phyloP scores from a whole-genome alignment of 2,797 vertebrate genomes.

The Myripristis murdjan region DNA sequence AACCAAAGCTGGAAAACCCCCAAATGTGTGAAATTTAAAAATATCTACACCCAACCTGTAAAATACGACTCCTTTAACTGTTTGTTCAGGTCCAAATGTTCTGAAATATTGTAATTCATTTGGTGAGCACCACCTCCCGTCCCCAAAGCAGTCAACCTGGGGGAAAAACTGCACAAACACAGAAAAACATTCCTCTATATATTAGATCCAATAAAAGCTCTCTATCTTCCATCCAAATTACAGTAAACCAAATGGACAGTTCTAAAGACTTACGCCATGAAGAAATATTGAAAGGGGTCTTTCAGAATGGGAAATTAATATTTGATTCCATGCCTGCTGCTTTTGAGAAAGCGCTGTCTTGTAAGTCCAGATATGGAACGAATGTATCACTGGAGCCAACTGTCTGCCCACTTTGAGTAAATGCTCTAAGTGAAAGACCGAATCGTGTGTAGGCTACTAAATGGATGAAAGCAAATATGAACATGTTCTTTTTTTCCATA shows the following conservation, averaged over 20 bases:
- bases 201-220: conserved; percentile 17
- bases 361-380: conserved; percentile 34
- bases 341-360: conserved; percentile 51
- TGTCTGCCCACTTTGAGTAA: conserved; percentile 58
- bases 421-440: conserved; percentile 47
- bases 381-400: conserved; percentile 44
- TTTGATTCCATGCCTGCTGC: conserved; percentile 60
- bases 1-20: no score
- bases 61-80: no score
- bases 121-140: no score
- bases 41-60: no score
- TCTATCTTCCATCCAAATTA: conserved; percentile 20
- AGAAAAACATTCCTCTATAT: conserved; percentile 1
- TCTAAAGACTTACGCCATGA: neutral
- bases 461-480: conserved; percentile 34
- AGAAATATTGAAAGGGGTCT: conserved; percentile 36
- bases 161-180: neutral
- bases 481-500: conserved; percentile 35
- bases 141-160: no score
- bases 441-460: conserved; percentile 39
- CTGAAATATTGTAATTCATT: no score
- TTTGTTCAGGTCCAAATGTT: no score
- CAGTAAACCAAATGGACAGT: conserved; percentile 37
- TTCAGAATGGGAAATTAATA: conserved; percentile 46
- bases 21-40: no score